These are phyloP conservation scores for Poeciliopsis occidentalis DNA, from an alignment of 2,113 vertebrate genomes.

Conservation along the genomic window DNA sequence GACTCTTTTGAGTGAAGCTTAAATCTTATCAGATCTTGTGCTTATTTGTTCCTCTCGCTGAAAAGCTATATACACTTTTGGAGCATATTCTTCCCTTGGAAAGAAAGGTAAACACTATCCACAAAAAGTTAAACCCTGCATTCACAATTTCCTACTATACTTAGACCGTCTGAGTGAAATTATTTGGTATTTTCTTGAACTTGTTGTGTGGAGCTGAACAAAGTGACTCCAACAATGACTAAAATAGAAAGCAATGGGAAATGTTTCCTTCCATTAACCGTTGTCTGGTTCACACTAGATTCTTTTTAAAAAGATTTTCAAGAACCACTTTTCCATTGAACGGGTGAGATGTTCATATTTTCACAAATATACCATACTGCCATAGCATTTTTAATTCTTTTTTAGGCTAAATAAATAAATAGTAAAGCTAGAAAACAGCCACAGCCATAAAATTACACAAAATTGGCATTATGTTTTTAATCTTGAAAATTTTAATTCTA, in stretches of 20 bases:
- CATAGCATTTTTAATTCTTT: no score
- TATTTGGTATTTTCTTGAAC: conserved; percentile 1
- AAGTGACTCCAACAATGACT: background rate
- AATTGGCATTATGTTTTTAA: background rate
- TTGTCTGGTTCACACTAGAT: background rate
- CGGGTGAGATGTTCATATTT: no score
- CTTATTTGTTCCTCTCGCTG: conserved; percentile 74
- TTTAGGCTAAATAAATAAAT: background rate
- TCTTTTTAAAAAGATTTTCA: no score
- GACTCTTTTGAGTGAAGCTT: conserved; percentile 53
- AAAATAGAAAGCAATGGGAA: background rate
- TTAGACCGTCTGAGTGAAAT: conserved; percentile 17
- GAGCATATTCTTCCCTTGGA: conserved; percentile 44
- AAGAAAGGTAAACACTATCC: conserved; percentile 46
- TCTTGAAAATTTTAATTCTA: no score
- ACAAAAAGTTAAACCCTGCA: conserved; percentile 43
- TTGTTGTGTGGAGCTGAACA: background rate
- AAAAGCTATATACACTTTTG: conserved; percentile 56
- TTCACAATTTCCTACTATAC: conserved; percentile 13
- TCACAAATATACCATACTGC: no score
- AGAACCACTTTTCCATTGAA: no score
- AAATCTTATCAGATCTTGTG: conserved; percentile 73
- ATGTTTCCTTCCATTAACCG: background rate
- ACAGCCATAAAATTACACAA: background rate
- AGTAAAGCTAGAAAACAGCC: background rate